Evolutionary conservation across 2,797 vertebrate species (phyloP).

Genomic region (Loris lydekkerianus): DNA sequence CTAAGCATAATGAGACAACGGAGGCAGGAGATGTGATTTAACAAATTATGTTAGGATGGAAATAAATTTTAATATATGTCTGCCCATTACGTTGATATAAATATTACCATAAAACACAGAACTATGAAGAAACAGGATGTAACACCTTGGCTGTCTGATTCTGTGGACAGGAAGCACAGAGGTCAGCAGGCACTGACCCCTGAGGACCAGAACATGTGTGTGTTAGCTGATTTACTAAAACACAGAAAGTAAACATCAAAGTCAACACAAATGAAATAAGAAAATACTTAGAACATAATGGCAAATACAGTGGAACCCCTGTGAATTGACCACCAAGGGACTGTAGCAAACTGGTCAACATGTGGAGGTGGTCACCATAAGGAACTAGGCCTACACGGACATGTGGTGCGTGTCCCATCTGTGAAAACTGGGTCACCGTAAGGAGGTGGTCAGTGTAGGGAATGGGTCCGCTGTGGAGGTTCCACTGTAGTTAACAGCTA

Average conservation of each 20-base stretch:
- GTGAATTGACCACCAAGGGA: too few species aligned
- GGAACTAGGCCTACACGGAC: too few species aligned
- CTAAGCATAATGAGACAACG: not conserved
- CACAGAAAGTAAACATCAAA: not conserved
- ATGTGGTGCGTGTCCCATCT: too few species aligned
- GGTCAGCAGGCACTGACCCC: not conserved
- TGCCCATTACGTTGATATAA: not conserved
- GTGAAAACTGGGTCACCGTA: too few species aligned
- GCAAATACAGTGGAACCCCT: not conserved
- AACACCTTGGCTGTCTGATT: accelerated
- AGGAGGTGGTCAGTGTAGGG: too few species aligned
- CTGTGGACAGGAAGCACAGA: not conserved
- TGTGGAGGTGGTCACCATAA: too few species aligned
- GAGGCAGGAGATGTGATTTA: not conserved
- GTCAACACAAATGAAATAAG: not conserved
- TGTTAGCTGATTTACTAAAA: not conserved
- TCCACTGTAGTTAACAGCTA: not conserved
- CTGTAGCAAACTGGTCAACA: too few species aligned
- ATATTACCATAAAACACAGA: not conserved
- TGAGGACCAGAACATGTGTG: not conserved
- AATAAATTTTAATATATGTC: not conserved
- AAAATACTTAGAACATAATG: not conserved
- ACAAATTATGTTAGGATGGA: not conserved
- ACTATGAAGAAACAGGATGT: not conserved
- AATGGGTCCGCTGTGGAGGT: too few species aligned